Evolutionary conservation across 2,797 vertebrate species (phyloP).

Genomic region (Acipenser ruthenus): DNA sequence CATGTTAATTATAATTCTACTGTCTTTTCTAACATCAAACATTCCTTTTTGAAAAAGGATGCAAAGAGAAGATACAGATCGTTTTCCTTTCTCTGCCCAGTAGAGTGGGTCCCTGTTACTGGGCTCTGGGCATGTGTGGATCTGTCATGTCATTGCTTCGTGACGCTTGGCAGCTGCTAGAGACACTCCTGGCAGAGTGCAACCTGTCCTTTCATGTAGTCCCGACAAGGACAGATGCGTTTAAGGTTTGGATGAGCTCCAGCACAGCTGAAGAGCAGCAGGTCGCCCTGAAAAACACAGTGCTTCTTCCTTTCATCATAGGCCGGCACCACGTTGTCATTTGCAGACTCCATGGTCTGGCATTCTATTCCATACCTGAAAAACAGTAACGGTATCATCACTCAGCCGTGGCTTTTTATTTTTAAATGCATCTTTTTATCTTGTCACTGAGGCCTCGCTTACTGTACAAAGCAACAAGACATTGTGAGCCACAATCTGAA

Average conservation of each 20-base stretch:
- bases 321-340: conserved; percentile 84
- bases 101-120: background rate
- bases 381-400: no score
- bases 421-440: no score
- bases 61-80: background rate
- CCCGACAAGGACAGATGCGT: conserved; percentile 91
- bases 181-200: conserved; percentile 88
- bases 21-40: background rate
- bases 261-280: conserved; percentile 93
- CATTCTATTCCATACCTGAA: conserved; percentile 79
- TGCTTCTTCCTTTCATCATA: conserved; percentile 72
- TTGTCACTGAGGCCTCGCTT: no score
- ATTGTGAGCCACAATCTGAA: no score
- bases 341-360: conserved; percentile 76
- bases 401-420: no score
- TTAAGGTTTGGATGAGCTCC: conserved; percentile 74
- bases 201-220: conserved; percentile 98
- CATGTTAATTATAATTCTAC: no score
- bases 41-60: background rate
- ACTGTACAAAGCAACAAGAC: no score
- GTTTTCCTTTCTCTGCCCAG: background rate
- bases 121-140: background rate
- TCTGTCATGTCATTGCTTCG: background rate
- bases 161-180: conserved; percentile 40
- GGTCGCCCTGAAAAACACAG: conserved; percentile 90